Evolutionary conservation across 2,113 vertebrate genomes (phyloP).

Genomic region (Sciurus niger): DNA sequence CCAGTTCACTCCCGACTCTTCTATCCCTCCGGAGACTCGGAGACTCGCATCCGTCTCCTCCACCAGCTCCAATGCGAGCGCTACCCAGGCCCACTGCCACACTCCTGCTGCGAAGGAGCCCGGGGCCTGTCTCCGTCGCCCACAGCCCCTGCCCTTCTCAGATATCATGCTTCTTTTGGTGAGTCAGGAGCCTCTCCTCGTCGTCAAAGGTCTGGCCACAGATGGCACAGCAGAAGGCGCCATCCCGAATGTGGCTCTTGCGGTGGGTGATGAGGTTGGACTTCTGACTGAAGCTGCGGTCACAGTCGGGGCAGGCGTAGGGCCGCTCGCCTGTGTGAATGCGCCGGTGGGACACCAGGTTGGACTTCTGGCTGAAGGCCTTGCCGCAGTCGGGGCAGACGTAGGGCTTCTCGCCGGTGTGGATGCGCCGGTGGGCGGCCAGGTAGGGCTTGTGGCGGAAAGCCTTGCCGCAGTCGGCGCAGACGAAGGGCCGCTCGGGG

Average conservation of each 20-base stretch:
- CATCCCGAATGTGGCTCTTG: slow-evolving; percentile 85
- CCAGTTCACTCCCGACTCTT: not conserved
- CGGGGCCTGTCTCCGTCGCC: slow-evolving; percentile 31
- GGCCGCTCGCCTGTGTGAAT: slow-evolving; percentile 84
- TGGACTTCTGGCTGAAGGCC: slow-evolving; percentile 87
- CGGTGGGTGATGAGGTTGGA: slow-evolving; percentile 85
- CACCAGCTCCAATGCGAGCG: not conserved
- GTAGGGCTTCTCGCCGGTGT: slow-evolving; percentile 85
- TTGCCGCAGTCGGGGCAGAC: slow-evolving; percentile 85
- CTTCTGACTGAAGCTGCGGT: slow-evolving; percentile 83
- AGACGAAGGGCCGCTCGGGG: slow-evolving; percentile 84
- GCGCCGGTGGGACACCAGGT: slow-evolving; percentile 86
- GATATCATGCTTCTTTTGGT: slow-evolving; percentile 89
- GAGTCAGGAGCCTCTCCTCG: slow-evolving; percentile 90
- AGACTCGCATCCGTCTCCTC: not conserved
- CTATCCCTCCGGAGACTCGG: not conserved
- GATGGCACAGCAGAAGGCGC: slow-evolving; percentile 84
- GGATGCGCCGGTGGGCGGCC: slow-evolving; percentile 84
- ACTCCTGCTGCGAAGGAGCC: not conserved
- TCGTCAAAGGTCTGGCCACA: slow-evolving; percentile 85
- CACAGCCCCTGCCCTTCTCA: slow-evolving; percentile 78
- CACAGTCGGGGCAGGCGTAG: slow-evolving; percentile 83
- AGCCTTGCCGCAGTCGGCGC: slow-evolving; percentile 85
- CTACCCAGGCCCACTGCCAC: not conserved
- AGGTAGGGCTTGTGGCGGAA: slow-evolving; percentile 86